phyloP scores from a whole-genome alignment of 2,797 vertebrate genomes.

The Aselliscus stoliczkanus region DNA sequence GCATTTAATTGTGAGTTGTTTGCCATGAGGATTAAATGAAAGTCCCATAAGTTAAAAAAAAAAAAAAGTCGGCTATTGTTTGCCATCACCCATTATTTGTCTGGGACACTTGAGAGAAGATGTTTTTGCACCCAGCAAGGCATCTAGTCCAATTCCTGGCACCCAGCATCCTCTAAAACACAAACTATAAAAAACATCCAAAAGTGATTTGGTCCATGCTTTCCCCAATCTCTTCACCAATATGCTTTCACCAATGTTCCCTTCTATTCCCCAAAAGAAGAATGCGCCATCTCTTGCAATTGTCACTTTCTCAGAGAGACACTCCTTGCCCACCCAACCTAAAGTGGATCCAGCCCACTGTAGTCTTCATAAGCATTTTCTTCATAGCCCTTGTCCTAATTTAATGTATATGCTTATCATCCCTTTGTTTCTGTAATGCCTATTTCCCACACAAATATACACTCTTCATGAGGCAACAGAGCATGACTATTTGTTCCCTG shows the following conservation, averaged over 20 bases:
- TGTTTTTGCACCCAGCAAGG: neutral
- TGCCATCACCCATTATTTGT: neutral
- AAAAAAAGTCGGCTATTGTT: neutral
- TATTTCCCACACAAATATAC: neutral
- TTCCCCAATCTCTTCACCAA: neutral
- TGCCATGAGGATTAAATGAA: neutral
- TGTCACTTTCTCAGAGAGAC: neutral
- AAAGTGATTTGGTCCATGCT: neutral
- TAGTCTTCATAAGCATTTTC: neutral
- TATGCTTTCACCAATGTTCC: neutral
- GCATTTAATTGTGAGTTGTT: neutral
- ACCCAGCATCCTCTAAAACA: neutral
- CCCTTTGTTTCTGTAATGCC: neutral
- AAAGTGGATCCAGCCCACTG: neutral
- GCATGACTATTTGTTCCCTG: neutral
- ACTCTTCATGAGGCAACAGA: neutral
- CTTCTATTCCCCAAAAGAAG: neutral
- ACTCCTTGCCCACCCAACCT: neutral
- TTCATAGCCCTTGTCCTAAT: neutral
- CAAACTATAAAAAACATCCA: neutral
- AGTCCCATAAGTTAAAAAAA: neutral
- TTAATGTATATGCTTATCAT: neutral
- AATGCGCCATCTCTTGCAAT: neutral
- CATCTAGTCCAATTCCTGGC: neutral
- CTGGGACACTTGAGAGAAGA: neutral